Base-by-base conservation (phyloP, 23 tunicate genomes). In the Ascidia mentula region DNA sequence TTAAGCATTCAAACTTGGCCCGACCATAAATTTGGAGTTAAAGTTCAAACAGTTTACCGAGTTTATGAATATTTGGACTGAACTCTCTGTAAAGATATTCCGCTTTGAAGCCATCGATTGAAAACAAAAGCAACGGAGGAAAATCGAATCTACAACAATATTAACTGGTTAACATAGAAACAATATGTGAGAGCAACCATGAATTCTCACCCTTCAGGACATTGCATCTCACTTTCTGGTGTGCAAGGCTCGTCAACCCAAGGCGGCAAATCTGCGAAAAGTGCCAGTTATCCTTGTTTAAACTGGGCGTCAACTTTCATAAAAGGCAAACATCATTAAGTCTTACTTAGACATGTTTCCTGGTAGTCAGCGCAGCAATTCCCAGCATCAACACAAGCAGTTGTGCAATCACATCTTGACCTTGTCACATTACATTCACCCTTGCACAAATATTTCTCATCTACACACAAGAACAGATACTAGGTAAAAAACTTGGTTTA, bases 341-440 rank as follows among this genome's bases (percentile, higher is more conserved):
- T 53, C 24, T 34, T 60, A 86, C 90, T 70, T 74, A 46, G 38
- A 33, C 93, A 88, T 0, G 83, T 88, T 53, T 82, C 79, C 38
- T 70, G 37, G 38, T 88, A 88, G 38, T 88, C 93, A n/a, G 83
- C 0, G 73, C 93, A 88, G 76, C 93, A 88, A 6, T 77, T 77
- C 6, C 37, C 31, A 45, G 70, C 40, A 2, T 69, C 65, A 18
- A 60, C 74, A 69, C 93, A 88, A 0, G 73, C 79, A 1, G 45
- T 74, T 20, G 26, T 72, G 79, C 93, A 88, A 31, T 78, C 77
- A 40, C 93, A 88, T 53, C 83, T 61, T 1, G 37, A 39, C 31
- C 93, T 45, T 36, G 60, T 37, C 0, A 82, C 83, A 40, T 72
- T 72, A 40, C 93, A 88, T 59, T 88, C 77, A 15, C 93, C 93